These are phyloP conservation scores for Cryptus armator DNA, from an alignment of 2,888 invertebrate species.

Conservation along the genomic window DNA sequence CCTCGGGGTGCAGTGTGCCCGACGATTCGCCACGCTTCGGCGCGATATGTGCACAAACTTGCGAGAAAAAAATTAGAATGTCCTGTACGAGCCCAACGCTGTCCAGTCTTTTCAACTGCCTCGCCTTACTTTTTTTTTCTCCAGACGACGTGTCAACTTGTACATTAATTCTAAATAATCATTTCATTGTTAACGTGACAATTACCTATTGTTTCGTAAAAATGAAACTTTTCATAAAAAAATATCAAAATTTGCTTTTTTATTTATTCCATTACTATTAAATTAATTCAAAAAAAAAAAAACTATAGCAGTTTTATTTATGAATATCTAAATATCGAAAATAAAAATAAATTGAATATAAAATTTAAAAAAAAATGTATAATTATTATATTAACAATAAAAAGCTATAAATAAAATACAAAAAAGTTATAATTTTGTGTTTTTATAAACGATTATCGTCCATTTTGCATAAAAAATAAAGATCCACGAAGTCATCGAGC, in stretches of 20 bases:
- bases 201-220: conserved; percentile 19
- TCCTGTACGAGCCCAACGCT: conserved; percentile 16
- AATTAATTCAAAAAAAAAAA: too few species aligned
- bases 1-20: conserved; percentile 65
- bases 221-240: not conserved
- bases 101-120: conserved; percentile 32
- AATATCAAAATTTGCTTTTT: too few species aligned
- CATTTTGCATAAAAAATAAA: not conserved
- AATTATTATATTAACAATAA: too few species aligned
- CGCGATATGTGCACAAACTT: conserved; percentile 71
- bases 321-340: too few species aligned
- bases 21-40: conserved; percentile 60
- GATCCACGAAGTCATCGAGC: not conserved
- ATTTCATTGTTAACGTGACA: conserved; percentile 19
- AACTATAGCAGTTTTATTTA: too few species aligned
- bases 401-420: too few species aligned
- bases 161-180: conserved; percentile 17
- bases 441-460: too few species aligned
- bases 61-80: conserved; percentile 43
- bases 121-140: conserved; percentile 19
- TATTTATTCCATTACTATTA: too few species aligned
- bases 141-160: not conserved
- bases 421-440: too few species aligned
- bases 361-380: too few species aligned
- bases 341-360: too few species aligned